phyloP scores from a whole-genome alignment of 2,888 invertebrate species.

The Lycocerus yunnanus region DNA sequence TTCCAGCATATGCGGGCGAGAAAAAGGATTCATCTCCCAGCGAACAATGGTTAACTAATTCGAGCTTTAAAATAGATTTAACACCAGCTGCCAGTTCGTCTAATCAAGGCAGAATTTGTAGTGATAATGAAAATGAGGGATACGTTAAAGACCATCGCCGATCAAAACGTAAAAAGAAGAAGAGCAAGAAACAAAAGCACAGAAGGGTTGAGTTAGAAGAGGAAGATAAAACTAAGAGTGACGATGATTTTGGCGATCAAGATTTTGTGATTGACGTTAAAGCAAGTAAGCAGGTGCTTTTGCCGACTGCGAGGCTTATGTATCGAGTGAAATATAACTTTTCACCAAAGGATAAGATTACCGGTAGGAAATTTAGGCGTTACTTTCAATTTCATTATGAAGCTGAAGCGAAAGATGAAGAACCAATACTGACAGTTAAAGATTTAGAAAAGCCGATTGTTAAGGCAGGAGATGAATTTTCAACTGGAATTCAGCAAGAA shows the following conservation, averaged over 20 bases:
- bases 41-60: constrained; percentile 50
- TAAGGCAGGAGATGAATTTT: constrained; percentile 22
- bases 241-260: constrained; percentile 38
- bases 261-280: constrained; percentile 65
- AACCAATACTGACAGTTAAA: constrained; percentile 37
- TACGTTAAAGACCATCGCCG: background rate
- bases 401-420: constrained; percentile 32
- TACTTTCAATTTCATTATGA: constrained; percentile 42
- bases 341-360: background rate
- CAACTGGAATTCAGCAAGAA: constrained; percentile 52
- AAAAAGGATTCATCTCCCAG: constrained; percentile 22
- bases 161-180: constrained; percentile 7
- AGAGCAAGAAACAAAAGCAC: constrained; percentile 1
- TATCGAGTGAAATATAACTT: constrained; percentile 50
- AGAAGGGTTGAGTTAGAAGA: constrained; percentile 20
- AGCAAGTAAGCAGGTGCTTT: constrained; percentile 63
- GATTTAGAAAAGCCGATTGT: constrained; percentile 24
- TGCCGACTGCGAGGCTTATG: constrained; percentile 65
- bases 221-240: constrained; percentile 22
- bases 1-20: constrained; percentile 55
- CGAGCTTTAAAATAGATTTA: constrained; percentile 54
- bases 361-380: constrained; percentile 46
- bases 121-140: background rate
- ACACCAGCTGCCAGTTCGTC: background rate
- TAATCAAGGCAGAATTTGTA: background rate